Base-by-base conservation (phyloP, 2,797 vertebrate species). In the Atherinosoma microstoma region DNA sequence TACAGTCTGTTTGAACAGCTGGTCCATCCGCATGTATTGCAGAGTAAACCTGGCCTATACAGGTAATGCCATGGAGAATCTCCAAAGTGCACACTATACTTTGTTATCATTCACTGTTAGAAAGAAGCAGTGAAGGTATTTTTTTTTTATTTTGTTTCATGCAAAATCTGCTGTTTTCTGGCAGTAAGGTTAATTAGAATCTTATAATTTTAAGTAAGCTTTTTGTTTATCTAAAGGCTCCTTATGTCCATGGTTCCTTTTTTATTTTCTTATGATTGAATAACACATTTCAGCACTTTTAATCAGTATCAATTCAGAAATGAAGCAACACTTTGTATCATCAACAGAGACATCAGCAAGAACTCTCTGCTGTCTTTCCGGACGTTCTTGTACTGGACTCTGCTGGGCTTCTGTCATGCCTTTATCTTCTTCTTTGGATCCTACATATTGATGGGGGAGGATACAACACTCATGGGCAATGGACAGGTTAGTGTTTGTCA, bases 1-100 rank as follows among this genome's bases (percentile, higher is more conserved):
- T 99, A 97, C 92, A 99, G 98, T 93, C 95, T 99, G 73, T 96
- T 99, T 96, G 98, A 99, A 87, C 98, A 99, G 94, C 96, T 98
- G 87, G 95, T 99, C 84, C 96, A 99, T 83, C 97, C 98, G 35
- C 96, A 98, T 66, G 87, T 98, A 16, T 92, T 99, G 69, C 97
- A 98, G 91, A 97, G 85, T 81, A 98, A 98, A 89, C 98, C 98
- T 56, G 92, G 92, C 49, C 95, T 99, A 76, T 99, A 99, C 94
- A 95, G 97, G 98, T 99, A 87, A 2, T 94, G 71, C 40, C 3
- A 8, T 8, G 10, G 63, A 60, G 36, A 9, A 61, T 54, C 49
- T 54, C 35, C 20, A 16, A 15, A 24, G 47, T 64, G 12, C 29
- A 49, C 49, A 20, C 3, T 18, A 1, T 38, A 7, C 42, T 29